These are phyloP conservation scores for Tetranychus urticae DNA, from an alignment of 1,140 invertebrate species.

Conservation along the genomic window DNA sequence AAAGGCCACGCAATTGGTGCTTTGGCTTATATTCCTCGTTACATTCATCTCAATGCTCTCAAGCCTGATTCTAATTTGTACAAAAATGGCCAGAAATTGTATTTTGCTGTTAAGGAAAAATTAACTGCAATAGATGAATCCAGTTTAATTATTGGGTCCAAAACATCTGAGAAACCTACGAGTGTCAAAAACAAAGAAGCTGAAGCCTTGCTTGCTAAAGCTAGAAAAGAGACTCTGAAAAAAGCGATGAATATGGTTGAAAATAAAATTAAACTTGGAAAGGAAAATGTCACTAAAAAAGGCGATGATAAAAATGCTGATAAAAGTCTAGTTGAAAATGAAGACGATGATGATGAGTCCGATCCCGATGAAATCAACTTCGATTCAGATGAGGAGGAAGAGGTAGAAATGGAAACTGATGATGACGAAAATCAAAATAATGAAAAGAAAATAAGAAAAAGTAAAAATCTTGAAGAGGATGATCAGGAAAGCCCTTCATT, in stretches of 20 bases:
- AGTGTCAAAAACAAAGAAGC: too few relatives aligned
- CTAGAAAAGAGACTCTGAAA: too few relatives aligned
- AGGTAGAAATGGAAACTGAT: not conserved
- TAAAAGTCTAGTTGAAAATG: not conserved
- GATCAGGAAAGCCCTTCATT: not conserved
- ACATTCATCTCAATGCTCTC: not conserved
- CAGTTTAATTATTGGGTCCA: too few relatives aligned
- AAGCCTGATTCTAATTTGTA: not conserved
- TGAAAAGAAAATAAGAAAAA: too few relatives aligned
- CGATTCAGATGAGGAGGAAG: not conserved
- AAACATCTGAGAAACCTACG: too few relatives aligned
- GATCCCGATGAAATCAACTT: not conserved
- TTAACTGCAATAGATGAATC: too few relatives aligned
- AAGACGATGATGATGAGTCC: not conserved
- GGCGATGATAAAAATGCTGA: not conserved
- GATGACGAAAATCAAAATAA: not conserved
- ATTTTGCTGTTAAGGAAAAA: not conserved
- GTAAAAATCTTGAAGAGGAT: too few relatives aligned
- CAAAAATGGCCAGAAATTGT: not conserved
- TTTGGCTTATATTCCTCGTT: slow-evolving; percentile 2
- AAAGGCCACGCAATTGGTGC: slow-evolving; percentile 1
- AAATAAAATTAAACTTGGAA: not conserved
- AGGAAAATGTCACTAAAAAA: not conserved
- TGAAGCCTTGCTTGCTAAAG: too few relatives aligned
- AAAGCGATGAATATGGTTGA: not conserved